Conservation (phyloP, 2,113 vertebrate genomes). For the Xenus cinereus region DNA sequence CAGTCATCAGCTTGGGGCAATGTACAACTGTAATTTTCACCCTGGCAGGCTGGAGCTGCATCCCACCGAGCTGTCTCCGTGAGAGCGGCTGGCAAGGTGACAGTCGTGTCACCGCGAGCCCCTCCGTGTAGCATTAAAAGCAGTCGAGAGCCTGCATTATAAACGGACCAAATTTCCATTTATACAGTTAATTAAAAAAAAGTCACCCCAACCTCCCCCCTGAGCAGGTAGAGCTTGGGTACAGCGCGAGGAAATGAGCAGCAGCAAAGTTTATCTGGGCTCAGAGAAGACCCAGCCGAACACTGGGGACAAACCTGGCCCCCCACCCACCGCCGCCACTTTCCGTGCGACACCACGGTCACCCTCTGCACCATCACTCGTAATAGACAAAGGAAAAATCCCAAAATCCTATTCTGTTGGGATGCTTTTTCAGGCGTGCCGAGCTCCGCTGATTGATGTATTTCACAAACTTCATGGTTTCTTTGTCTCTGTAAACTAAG, state of each 20-base stretch:
- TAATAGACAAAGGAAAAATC: constrained; percentile 94
- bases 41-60: neutral
- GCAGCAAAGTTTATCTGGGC: neutral
- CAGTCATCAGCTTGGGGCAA: neutral
- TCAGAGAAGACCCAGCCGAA: neutral
- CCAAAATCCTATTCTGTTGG: constrained; percentile 76
- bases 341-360: neutral
- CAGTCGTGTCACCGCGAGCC: neutral
- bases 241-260: neutral
- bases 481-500: constrained; percentile 92
- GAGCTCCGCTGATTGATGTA: constrained; percentile 87
- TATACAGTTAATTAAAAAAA: neutral
- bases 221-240: accelerated
- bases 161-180: neutral
- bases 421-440: constrained; percentile 42
- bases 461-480: constrained; percentile 95
- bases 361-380: constrained; percentile 75
- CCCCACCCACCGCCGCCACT: neutral
- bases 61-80: neutral
- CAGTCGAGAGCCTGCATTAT: accelerated
- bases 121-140: accelerated
- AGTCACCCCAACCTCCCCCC: neutral
- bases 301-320: accelerated
- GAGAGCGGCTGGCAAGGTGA: neutral
- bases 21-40: neutral